Conservation (phyloP, 2,113 vertebrate species). For the Silurus glanis region DNA sequence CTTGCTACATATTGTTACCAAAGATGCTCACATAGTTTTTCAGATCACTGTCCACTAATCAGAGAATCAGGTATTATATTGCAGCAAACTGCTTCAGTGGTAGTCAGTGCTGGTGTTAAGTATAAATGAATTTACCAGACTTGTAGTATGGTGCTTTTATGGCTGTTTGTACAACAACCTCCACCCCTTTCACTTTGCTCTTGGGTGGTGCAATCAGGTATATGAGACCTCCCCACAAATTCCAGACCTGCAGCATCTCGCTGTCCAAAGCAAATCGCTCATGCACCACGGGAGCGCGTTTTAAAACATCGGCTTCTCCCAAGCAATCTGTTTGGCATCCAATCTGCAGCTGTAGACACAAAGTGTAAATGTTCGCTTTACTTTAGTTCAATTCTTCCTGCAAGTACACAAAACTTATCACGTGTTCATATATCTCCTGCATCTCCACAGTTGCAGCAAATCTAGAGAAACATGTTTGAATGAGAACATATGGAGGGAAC, state of each 20-base stretch:
- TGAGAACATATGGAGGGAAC: background rate
- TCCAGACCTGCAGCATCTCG: constrained; percentile 64
- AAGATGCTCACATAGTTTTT: background rate
- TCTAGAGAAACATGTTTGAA: background rate
- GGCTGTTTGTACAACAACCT: constrained; percentile 64
- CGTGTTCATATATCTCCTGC: background rate
- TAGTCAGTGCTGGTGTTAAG: background rate
- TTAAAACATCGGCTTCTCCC: constrained; percentile 51
- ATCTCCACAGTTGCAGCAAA: background rate
- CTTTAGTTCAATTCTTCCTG: background rate
- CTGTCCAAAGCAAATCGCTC: constrained; percentile 57
- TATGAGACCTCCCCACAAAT: constrained; percentile 74
- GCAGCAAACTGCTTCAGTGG: background rate
- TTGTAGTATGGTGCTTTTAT: constrained; percentile 73
- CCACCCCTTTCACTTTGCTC: constrained; percentile 49
- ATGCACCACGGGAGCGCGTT: constrained; percentile 62
- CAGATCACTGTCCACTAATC: background rate
- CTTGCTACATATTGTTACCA: background rate
- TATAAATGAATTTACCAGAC: constrained; percentile 57
- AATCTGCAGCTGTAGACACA: constrained; percentile 69
- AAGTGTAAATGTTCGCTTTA: background rate
- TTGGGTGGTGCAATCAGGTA: constrained; percentile 69
- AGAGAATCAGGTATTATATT: background rate
- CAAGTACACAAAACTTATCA: background rate
- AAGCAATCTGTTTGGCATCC: constrained; percentile 74